Evolutionary conservation across 2,113 vertebrate species (phyloP), one percentile per base, ranked within the genome.

Genomic region (Acanthisitta chloris): DNA sequence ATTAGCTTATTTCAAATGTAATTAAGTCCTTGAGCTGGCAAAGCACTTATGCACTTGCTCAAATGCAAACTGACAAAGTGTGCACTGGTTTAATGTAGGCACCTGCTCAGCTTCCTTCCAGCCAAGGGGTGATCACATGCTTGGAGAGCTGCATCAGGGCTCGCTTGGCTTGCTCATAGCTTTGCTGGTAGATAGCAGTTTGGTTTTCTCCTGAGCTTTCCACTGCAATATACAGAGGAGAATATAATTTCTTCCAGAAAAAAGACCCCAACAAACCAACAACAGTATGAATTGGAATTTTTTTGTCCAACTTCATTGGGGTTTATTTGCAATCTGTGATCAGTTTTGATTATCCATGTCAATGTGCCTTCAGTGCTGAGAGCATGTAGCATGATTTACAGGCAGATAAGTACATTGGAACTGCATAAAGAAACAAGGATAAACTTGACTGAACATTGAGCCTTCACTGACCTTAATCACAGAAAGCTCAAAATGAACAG

Each of bases 11-110:
- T 93, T 94, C 57, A 81, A 88, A 94, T 67, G 74, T 52, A 88
- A 93, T 96, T 81, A 93, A 94, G 90, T 42, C 67, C 76, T 94
- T 86, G 59, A 94, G 69, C 81, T 90, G 81, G 89, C 38, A 73
- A 48, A 81, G 59, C 79, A 67, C 79, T 96, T 93, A 46, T 10
- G 23, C 29, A 5, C 48, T 77, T 81, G 77, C 64, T 92, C 69
- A 92, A 78, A 92, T 86, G 72, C 88, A 74, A 84, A 51, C 72
- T 92, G 92, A 96, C 85, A 61, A 79, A 81, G 86, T 94, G 90
- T 88, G 65, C 43, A 8, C 40, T 26, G 62, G 72, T 80, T 88
- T 86, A 26, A 90, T 3, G 52, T 52, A 55, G 92, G 92, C 94
- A 96, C 82, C 87, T 96, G 93, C 92, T 90, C 90, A 40, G 71